Evolutionary conservation across 2,797 vertebrate genomes (phyloP), one percentile per base, ranked within the genome.

Genomic region (Emydoidea blandingii): DNA sequence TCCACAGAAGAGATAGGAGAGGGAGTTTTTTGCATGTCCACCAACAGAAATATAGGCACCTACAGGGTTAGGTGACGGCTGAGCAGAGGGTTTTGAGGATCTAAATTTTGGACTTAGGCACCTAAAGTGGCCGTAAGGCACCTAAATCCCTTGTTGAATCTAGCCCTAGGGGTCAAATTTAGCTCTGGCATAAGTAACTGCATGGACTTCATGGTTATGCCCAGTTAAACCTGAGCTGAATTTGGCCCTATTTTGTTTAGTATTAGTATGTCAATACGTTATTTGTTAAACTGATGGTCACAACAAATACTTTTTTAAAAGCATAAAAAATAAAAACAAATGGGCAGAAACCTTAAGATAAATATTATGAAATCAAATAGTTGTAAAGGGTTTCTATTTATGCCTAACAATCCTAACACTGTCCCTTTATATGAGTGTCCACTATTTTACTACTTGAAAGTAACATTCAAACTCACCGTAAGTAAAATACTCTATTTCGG

Each of bases 401-500:
- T 11, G 8, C 34, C 86, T 62, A 18, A 5, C 53, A 86, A 29
- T 1, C 44, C 2, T 62, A 37, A 10, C 16, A 14, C 23, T 56
- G 44, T 87, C 56, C n/a, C 57, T 86, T 72, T 87, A 78, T 23
- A 87, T 44, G 21, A 3, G n/a, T 52, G 47, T 11, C 49, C 47
- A 88, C 25, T 49, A 8, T 9, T 14, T 59, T 31, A 80, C 10
- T 34, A 80, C 4, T 4, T 19, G 21, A 59, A 49, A 37, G 21
- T 21, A 50, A 7, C 85, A 57, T 27, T 47, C 47, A 2, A 29
- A 96, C 98, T 98, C 94, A 99, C 99, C 99, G 0, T 99, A 99
- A 49, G 99, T 99, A 94, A 99, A 99, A 96, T 99, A 99, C 49
- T 98, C 98, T 88, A 99, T 98, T 96, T 99, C 98, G 25, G 99